Evolutionary conservation across 2,797 vertebrate genomes (phyloP).

Genomic region (Takifugu ocellatus): DNA sequence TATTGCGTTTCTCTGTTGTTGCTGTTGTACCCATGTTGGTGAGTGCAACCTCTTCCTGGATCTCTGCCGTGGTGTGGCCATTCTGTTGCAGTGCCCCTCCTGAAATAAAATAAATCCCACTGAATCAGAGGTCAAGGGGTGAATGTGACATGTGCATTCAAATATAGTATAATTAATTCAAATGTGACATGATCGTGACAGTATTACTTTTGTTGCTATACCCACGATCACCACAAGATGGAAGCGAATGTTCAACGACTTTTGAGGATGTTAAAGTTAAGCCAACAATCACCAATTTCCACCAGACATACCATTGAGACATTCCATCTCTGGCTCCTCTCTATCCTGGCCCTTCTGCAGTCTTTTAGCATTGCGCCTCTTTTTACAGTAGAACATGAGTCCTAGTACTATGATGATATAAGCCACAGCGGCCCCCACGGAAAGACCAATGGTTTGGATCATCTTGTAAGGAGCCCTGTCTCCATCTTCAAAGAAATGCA

Average conservation of each 20-base stretch:
- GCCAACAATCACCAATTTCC: background rate
- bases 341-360: slow-evolving; percentile 86
- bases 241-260: slow-evolving; percentile 32
- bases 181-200: background rate
- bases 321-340: slow-evolving; percentile 97
- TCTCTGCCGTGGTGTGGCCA: slow-evolving; percentile 88
- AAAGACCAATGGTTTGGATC: slow-evolving; percentile 98
- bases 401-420: slow-evolving; percentile 97
- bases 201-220: slow-evolving; percentile 16
- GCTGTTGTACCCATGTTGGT: slow-evolving; percentile 82
- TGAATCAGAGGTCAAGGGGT: background rate
- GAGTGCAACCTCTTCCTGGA: slow-evolving; percentile 93
- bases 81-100: slow-evolving; percentile 87
- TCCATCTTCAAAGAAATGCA: slow-evolving; percentile 36
- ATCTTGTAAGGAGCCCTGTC: slow-evolving; percentile 94
- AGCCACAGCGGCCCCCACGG: slow-evolving; percentile 92
- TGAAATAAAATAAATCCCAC: slow-evolving; percentile 46
- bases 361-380: slow-evolving; percentile 89
- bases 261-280: background rate
- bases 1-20: slow-evolving; percentile 81
- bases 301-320: slow-evolving; percentile 83
- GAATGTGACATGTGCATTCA: background rate
- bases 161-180: background rate
- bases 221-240: slow-evolving; percentile 39
- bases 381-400: slow-evolving; percentile 99